A percentile compares a stretch with the other conserved stretches of the same genome.
Conservation (phyloP, 2,888 invertebrate species). For the Tetragonisca angustula region DNA sequence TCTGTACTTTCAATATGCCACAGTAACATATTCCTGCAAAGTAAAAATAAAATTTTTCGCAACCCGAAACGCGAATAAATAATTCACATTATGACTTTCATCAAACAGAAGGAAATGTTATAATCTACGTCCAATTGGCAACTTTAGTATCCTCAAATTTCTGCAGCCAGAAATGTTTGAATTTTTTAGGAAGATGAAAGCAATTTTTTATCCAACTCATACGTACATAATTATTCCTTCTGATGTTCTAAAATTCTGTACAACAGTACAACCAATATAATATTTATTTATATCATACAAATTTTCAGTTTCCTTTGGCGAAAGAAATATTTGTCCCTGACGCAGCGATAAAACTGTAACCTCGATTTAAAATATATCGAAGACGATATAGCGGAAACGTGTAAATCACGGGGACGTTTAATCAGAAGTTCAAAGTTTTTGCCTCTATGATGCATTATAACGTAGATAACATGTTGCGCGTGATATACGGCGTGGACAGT, state of each 20-base stretch:
- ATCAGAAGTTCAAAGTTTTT: slow-evolving; percentile 15
- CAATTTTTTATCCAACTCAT: not conserved
- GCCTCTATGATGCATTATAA: not conserved
- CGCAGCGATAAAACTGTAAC: not conserved
- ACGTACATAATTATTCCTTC: not conserved
- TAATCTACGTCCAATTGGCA: too few species aligned
- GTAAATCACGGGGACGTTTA: slow-evolving; percentile 20
- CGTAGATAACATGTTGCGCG: slow-evolving; percentile 1
- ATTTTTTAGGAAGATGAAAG: not conserved
- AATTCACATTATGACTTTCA: not conserved
- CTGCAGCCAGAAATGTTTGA: not conserved
- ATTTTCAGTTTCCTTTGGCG: too few species aligned
- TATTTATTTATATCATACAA: too few species aligned
- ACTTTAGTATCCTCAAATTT: not conserved
- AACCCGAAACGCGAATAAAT: not conserved
- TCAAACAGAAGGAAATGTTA: too few species aligned
- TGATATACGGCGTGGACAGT: slow-evolving; percentile 20
- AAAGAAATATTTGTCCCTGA: not conserved
- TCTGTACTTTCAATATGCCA: not conserved
- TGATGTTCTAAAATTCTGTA: not conserved
- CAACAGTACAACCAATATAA: too few species aligned
- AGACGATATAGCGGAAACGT: not conserved
- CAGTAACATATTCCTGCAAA: not conserved
- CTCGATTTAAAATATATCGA: not conserved
- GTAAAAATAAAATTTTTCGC: not conserved